Evolutionary conservation across 2,797 vertebrate genomes (phyloP), one percentile per base, ranked within the genome.

Genomic region (Uromys caudimaculatus): DNA sequence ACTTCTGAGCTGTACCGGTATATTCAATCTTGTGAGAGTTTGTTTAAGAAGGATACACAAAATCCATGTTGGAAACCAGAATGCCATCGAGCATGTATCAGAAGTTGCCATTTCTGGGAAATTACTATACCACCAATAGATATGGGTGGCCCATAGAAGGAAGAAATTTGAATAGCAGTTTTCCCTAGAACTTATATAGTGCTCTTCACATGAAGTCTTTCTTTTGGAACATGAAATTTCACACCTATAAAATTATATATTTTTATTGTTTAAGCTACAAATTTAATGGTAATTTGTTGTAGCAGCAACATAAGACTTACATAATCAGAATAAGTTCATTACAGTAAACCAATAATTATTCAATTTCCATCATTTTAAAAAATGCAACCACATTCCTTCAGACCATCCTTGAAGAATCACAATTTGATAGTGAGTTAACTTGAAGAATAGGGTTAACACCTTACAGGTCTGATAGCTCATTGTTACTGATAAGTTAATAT

Each of bases 111-210:
- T 16, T 62, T 19, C 19, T 62, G 67, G 14, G n/a, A 87, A 3
- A 2, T 3, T 3, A 13, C 3, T 0, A 5, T 1, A 4, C 60
- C 60, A 27, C 16, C 41, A 41, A 35, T 2, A 6, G 41, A 67
- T 24, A 11, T n/a, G 77, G 0, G 10, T 60, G 10, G 2, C 10
- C 13, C 50, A 27, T 44, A 23, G 9, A 73, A 83, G 1, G 7
- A 50, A 93, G 58, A 64, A 81, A 38, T 21, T 11, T 35, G 54
- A 94, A 85, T 0, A 50, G 41, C 7, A 32, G 0, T 38, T 78
- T 75, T 0, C 60, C 0, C 4, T 41, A 24, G 60, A 69, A 41
- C 9, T 27, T 41, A 24, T 0, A 27, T 11, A 54, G 47, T 58
- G 1, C 0, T 83, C 17, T 38, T 23, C 24, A 38, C 24, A 29